Evolutionary conservation across 1,140 invertebrate genomes (phyloP), one percentile per base, ranked within the genome.

Genomic region (Trachymyrmex septentrionalis): DNA sequence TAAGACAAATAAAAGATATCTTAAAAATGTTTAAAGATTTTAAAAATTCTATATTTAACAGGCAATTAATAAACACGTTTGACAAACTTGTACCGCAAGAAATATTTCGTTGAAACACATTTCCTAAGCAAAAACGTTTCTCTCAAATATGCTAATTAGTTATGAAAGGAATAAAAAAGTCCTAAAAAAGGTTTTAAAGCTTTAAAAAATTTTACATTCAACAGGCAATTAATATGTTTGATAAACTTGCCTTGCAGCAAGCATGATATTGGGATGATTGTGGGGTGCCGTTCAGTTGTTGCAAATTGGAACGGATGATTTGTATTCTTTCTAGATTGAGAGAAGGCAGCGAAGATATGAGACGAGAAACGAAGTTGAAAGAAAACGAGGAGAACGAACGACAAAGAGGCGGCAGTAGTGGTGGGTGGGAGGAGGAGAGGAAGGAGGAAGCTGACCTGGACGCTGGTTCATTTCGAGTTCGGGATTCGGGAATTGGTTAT

Each of bases 401-500:
- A 86, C 57, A 85, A 84, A 77, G 81, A 86, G 55, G 63, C 50
- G 69, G 53, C 57, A 6, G 14, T 21, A 9, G 12, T 24, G 34
- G 61, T 38, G 66, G 64, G 72, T 66, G 67, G 67, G 73, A 16
- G 38, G 48, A 84, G 57, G 34, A 64, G 57, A 38, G 57, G 19
- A 53, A 64, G 59, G 59, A 86, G 73, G 66, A 86, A 88, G 89
- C 86, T 85, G 86, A 92, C 87, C 91, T 80, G 87, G 61, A 88
- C 77, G 91, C 63, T 76, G 91, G 86, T 89, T 92, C 91, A 89
- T 92, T 92, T 92, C 86, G 84, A 92, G 87, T 92, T 90, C 66
- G 73, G 87, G 87, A 92, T 92, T 92, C 87, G 89, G 91, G 91
- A 92, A 92, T 92, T 92, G 90, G 91, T 92, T 92, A 92, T 92